phyloP scores from a whole-genome alignment of 2,888 invertebrate genomes.

The Nephrotoma appendiculata region DNA sequence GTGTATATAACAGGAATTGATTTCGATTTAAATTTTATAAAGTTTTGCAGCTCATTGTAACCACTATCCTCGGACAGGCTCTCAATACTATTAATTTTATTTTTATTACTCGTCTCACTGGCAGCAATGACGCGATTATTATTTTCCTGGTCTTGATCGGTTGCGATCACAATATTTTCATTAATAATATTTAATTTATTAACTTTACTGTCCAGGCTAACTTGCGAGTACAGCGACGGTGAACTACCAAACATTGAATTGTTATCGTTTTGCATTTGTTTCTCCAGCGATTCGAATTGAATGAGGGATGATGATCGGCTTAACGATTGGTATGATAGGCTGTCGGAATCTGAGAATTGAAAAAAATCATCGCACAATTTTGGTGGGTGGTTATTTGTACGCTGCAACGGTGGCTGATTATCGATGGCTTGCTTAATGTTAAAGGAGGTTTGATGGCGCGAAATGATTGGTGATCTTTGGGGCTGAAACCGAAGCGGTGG shows the following conservation, averaged over 20 bases:
- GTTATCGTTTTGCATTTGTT: conserved; percentile 40
- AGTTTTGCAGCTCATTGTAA: conserved; percentile 41
- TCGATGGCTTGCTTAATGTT: neutral
- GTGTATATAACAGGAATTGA: conserved; percentile 25
- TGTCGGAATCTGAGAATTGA: conserved; percentile 30
- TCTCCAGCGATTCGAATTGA: conserved; percentile 73
- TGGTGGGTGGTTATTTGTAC: neutral
- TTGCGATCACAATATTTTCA: neutral
- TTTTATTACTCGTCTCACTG: neutral
- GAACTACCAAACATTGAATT: conserved; percentile 27
- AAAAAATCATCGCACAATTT: conserved; percentile 14
- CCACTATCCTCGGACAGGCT: conserved; percentile 71
- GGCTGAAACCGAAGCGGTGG: neutral
- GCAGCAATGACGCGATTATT: neutral
- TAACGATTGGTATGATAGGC: conserved; percentile 40
- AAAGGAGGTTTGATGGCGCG: neutral
- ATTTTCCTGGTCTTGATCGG: neutral
- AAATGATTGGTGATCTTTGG: neutral
- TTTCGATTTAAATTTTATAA: conserved; percentile 25
- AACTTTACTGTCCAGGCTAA: neutral
- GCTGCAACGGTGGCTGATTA: neutral
- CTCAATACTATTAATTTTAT: conserved; percentile 48
- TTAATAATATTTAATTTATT: neutral
- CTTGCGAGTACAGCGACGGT: conserved; percentile 21
- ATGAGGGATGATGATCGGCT: conserved; percentile 69